These are phyloP conservation scores for Nyctibius grandis DNA, from an alignment of 2,797 vertebrate species.

Conservation along the genomic window DNA sequence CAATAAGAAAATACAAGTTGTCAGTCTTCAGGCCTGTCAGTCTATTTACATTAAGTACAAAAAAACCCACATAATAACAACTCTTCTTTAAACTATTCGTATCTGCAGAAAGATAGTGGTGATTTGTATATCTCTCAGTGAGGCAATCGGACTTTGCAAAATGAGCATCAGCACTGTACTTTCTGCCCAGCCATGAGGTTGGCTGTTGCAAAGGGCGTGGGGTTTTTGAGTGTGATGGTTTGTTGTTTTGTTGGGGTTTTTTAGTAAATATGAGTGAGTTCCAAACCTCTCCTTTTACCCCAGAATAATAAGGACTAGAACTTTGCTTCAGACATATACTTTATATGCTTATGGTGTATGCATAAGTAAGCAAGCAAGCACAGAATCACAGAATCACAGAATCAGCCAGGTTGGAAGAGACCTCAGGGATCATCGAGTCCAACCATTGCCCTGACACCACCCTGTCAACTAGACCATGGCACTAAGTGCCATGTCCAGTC, in stretches of 20 bases:
- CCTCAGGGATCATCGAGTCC: too few species aligned
- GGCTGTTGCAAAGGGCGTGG: background rate
- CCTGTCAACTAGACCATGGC: too few species aligned
- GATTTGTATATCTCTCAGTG: background rate
- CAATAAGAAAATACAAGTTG: background rate
- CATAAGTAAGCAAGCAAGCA: background rate
- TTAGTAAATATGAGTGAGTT: background rate
- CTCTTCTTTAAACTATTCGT: background rate
- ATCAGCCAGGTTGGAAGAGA: too few species aligned
- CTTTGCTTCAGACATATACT: background rate
- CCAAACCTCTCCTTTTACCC: background rate
- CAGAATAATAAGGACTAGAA: background rate
- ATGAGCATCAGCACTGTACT: background rate
- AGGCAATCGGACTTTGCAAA: background rate
- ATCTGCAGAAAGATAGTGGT: background rate
- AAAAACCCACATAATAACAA: background rate
- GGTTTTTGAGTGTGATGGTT: background rate
- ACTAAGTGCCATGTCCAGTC: too few species aligned
- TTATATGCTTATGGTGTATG: background rate
- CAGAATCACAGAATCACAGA: too few species aligned
- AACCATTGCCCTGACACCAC: too few species aligned
- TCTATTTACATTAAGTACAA: background rate
- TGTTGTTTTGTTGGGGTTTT: background rate
- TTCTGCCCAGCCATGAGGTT: background rate
- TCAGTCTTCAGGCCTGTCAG: background rate